Conservation (phyloP, 2,113 vertebrate genomes). For the Geothlypis trichas region DNA sequence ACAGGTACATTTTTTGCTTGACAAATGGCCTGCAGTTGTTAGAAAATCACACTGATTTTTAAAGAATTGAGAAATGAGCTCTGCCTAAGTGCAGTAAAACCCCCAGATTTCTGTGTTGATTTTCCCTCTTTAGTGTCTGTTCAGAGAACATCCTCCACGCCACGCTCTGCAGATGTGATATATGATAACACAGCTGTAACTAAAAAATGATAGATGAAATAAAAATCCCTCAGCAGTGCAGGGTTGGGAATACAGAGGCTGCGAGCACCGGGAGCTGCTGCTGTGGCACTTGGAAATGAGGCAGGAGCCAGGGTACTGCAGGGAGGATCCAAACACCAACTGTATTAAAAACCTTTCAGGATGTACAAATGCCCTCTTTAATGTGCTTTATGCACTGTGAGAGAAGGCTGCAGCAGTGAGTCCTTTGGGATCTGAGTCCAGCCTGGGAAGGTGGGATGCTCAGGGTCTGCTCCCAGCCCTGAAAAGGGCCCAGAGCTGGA, state of each 20-base stretch:
- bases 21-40: neutral
- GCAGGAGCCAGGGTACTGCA: neutral
- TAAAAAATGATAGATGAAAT: conserved; percentile 43
- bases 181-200: conserved; percentile 46
- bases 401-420: neutral
- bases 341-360: neutral
- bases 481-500: neutral
- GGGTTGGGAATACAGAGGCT: neutral
- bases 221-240: conserved; percentile 6
- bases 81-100: neutral
- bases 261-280: neutral
- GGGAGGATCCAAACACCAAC: neutral
- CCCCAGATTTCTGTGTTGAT: neutral
- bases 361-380: neutral
- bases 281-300: neutral
- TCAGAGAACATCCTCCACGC: conserved; percentile 1
- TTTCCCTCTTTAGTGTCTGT: conserved; percentile 18
- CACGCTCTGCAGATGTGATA: neutral
- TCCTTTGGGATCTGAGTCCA: neutral
- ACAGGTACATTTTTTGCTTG: neutral
- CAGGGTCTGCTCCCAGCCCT: neutral
- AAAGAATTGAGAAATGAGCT: neutral
- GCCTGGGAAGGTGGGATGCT: neutral
- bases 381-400: neutral
- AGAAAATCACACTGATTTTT: neutral